These are phyloP conservation scores for Cephalopterus ornatus DNA, from an alignment of 2,113 vertebrate genomes.

Conservation along the genomic window DNA sequence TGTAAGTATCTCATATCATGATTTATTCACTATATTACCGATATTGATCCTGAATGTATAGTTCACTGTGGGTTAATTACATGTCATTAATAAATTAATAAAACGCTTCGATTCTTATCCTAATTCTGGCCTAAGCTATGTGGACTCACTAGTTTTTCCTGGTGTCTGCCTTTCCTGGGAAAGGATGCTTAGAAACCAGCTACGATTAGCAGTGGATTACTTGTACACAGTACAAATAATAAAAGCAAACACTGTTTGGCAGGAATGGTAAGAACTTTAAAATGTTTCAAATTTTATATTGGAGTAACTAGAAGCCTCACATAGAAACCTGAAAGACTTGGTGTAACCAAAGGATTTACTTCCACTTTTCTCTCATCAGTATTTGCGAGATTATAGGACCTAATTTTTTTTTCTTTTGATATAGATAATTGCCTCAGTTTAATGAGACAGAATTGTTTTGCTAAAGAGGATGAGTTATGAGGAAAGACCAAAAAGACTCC, in stretches of 20 bases:
- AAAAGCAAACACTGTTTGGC: background rate
- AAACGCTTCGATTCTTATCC: background rate
- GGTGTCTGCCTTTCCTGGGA: background rate
- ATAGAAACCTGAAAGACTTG: background rate
- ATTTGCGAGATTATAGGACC: background rate
- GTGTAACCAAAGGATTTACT: background rate
- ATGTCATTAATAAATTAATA: constrained; percentile 24
- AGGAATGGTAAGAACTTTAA: background rate
- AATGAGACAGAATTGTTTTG: too few species aligned
- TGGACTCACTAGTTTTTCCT: background rate
- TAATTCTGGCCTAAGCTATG: background rate
- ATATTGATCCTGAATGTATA: constrained; percentile 7
- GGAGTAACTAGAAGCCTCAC: background rate
- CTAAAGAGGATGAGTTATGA: too few species aligned
- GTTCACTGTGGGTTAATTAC: constrained; percentile 4
- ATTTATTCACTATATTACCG: constrained; percentile 6
- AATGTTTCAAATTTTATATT: background rate
- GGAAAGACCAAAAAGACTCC: too few species aligned
- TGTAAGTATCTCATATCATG: background rate
- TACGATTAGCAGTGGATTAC: background rate
- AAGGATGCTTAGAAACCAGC: background rate
- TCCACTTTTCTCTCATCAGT: background rate
- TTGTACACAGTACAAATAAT: background rate
- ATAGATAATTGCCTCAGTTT: too few species aligned
- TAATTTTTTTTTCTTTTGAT: background rate